Percentiles rank a stretch among this genome's conserved stretches.
phyloP scores from a whole-genome alignment of 2,888 invertebrate genomes.

The Abscondita cerata region DNA sequence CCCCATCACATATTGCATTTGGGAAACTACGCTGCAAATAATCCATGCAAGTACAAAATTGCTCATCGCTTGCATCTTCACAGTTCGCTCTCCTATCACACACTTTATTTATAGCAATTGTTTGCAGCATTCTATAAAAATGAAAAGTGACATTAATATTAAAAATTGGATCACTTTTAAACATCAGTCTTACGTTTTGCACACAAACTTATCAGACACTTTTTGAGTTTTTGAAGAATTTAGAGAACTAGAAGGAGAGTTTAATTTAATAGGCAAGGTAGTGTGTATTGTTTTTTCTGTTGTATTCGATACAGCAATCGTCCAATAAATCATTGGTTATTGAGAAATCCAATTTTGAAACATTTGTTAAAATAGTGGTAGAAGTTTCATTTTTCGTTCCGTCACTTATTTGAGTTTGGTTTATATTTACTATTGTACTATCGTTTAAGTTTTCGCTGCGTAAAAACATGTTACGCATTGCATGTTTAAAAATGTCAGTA shows the following conservation, averaged over 20 bases:
- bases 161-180: not conserved
- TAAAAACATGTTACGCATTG: slow-evolving; percentile 41
- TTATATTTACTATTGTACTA: no score
- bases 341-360: no score
- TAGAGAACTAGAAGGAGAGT: not conserved
- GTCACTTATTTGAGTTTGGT: no score
- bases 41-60: slow-evolving; percentile 75
- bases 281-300: no score
- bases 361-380: no score
- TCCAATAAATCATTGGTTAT: no score
- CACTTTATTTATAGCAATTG: slow-evolving; percentile 64
- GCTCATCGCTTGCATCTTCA: slow-evolving; percentile 84
- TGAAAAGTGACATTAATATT: not conserved
- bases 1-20: slow-evolving; percentile 75
- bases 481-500: slow-evolving; percentile 45
- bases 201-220: not conserved
- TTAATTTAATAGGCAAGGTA: no score
- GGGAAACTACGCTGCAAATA: slow-evolving; percentile 64
- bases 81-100: slow-evolving; percentile 78
- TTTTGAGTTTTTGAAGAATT: not conserved
- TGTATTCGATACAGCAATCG: no score
- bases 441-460: not conserved
- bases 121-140: slow-evolving; percentile 67
- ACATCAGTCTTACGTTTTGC: not conserved
- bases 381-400: no score